A percentile compares a stretch with the other conserved stretches of the same genome.
Conservation (phyloP, 2,113 vertebrate species). For the Cololabis saira region DNA sequence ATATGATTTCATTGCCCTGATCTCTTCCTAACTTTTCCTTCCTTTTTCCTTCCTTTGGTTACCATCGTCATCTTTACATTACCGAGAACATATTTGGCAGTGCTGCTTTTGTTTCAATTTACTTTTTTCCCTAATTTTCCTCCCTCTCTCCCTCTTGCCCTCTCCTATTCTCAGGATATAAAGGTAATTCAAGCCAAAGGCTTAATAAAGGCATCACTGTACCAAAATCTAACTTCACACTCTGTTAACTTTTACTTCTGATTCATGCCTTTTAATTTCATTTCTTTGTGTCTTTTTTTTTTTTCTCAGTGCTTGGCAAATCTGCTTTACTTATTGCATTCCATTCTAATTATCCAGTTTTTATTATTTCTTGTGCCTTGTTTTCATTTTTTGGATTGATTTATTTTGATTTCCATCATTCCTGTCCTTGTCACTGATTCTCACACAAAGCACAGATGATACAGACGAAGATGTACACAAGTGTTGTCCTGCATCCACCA, state of each 20-base stretch:
- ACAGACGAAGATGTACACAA: slow-evolving; percentile 11
- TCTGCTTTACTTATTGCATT: slow-evolving; percentile 86
- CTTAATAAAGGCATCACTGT: slow-evolving; percentile 92
- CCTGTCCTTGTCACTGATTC: slow-evolving; percentile 79
- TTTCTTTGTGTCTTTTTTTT: slow-evolving; percentile 10
- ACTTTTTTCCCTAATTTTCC: slow-evolving; percentile 94
- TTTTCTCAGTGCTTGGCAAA: slow-evolving; percentile 85
- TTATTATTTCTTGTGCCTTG: slow-evolving; percentile 7
- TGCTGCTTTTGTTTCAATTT: slow-evolving; percentile 74
- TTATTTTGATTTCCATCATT: slow-evolving; percentile 78
- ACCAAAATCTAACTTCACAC: slow-evolving; percentile 52
- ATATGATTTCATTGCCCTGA: slow-evolving; percentile 19
- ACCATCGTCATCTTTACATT: slow-evolving; percentile 69
- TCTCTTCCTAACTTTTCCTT: slow-evolving; percentile 40
- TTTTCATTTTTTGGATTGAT: neutral
- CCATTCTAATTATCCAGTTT: slow-evolving; percentile 77
- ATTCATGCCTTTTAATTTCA: slow-evolving; percentile 23
- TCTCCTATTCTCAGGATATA: slow-evolving; percentile 86
- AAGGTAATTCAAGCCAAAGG: slow-evolving; percentile 89
- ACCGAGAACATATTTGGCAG: slow-evolving; percentile 70
- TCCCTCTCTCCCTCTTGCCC: slow-evolving; percentile 86
- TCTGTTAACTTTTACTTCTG: slow-evolving; percentile 47
- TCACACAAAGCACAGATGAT: slow-evolving; percentile 64
- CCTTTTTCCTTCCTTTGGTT: slow-evolving; percentile 69
- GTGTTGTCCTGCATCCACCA: slow-evolving; percentile 88